Evolutionary conservation across 2,797 vertebrate genomes (phyloP).

Genomic region (Danio jaintianensis): DNA sequence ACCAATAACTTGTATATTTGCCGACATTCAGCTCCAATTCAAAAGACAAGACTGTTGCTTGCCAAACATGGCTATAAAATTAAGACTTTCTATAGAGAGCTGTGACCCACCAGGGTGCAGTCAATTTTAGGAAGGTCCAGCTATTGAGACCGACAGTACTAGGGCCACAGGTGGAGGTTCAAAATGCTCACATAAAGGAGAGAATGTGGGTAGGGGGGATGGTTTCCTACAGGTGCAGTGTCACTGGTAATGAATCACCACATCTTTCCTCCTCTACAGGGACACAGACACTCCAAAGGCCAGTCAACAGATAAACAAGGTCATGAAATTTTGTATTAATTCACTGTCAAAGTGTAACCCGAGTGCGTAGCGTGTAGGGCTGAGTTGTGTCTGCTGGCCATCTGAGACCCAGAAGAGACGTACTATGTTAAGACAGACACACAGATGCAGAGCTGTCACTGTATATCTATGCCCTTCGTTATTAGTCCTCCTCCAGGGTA

Average conservation of each 20-base stretch:
- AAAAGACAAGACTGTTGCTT: neutral
- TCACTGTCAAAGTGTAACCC: constrained; percentile 16
- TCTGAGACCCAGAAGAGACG: constrained; percentile 27
- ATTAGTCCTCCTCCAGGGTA: constrained; percentile 55
- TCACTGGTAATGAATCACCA: constrained; percentile 54
- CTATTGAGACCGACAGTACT: constrained; percentile 52
- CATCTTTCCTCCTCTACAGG: constrained; percentile 38
- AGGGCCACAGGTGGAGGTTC: constrained; percentile 37
- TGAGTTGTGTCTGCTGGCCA: constrained; percentile 16
- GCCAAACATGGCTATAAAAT: neutral
- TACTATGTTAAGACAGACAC: constrained; percentile 11
- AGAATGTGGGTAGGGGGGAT: neutral
- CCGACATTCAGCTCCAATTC: no score
- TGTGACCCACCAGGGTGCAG: constrained; percentile 33
- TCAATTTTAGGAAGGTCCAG: constrained; percentile 49
- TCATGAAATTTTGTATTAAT: constrained; percentile 29
- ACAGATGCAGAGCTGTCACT: constrained; percentile 25
- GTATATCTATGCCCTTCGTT: constrained; percentile 43
- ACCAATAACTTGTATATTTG: no score
- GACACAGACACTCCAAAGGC: constrained; percentile 26
- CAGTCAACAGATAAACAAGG: constrained; percentile 41
- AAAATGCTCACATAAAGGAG: constrained; percentile 14
- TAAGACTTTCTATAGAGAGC: constrained; percentile 8
- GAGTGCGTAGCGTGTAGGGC: neutral
- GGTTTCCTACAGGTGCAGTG: constrained; percentile 46